These are phyloP conservation scores for Catharus bicknelli DNA, from an alignment of 2,113 vertebrate species.

Conservation along the genomic window DNA sequence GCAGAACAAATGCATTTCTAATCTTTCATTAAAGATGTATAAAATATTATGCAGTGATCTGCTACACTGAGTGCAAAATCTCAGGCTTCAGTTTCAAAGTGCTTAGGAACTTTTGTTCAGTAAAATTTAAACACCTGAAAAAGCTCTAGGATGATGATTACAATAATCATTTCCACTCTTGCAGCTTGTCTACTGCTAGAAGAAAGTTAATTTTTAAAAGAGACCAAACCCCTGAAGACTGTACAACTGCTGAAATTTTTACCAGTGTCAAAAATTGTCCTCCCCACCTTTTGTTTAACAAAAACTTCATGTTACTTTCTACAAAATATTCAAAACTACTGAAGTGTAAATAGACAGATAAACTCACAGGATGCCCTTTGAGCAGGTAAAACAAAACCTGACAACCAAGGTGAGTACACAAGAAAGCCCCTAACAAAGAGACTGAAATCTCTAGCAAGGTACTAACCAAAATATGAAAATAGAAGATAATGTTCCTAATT, in stretches of 20 bases:
- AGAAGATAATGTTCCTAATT: not conserved
- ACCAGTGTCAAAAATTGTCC: not conserved
- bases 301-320: not conserved
- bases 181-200: not conserved
- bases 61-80: not conserved
- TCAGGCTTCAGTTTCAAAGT: not conserved
- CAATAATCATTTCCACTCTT: not conserved
- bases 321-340: not conserved
- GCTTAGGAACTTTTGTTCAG: not conserved
- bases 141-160: not conserved
- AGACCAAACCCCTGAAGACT: not conserved
- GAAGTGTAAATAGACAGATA: not conserved
- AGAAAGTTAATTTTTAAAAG: not conserved
- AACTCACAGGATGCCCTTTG: not conserved
- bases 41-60: not conserved
- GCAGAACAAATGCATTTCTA: not conserved
- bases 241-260: not conserved
- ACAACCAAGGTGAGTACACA: not conserved
- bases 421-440: not conserved
- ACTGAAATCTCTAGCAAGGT: not conserved
- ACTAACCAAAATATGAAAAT: fast-evolving
- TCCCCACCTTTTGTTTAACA: not conserved
- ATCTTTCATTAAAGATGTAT: not conserved
- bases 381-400: not conserved
- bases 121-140: not conserved